Evolutionary conservation across 2,113 vertebrate species (phyloP).

Genomic region (Tetraodon nigroviridis): DNA sequence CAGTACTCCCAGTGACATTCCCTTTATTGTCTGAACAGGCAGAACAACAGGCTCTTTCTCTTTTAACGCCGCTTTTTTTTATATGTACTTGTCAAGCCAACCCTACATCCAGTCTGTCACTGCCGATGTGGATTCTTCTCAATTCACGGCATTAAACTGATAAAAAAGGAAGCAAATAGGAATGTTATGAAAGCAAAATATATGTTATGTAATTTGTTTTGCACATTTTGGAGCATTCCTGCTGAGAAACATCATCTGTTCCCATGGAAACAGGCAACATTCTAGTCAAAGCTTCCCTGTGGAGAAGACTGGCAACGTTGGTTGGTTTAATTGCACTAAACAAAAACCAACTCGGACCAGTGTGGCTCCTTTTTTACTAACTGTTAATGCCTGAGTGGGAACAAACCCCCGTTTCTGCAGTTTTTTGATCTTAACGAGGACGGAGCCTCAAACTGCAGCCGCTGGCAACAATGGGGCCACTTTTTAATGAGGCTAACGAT

Average conservation of each 20-base stretch:
- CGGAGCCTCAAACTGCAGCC: constrained; percentile 6
- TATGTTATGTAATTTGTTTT: constrained; percentile 3
- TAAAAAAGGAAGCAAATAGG: neutral
- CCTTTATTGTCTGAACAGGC: constrained; percentile 24
- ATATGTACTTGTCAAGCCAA: constrained; percentile 29
- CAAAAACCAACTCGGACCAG: neutral
- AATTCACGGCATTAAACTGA: neutral
- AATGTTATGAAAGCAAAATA: neutral
- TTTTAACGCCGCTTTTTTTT: constrained; percentile 8
- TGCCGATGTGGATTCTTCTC: too few species aligned
- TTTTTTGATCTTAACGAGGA: constrained; percentile 6
- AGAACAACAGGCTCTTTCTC: constrained; percentile 36
- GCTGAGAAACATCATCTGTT: constrained; percentile 24
- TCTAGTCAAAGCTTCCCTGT: neutral
- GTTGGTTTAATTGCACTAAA: neutral
- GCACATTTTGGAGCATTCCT: neutral
- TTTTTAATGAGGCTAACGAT: constrained; percentile 6
- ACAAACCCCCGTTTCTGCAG: constrained; percentile 5
- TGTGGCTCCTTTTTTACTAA: too few species aligned
- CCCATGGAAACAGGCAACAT: constrained; percentile 32
- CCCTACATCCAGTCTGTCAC: constrained; percentile 1
- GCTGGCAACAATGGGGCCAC: constrained; percentile 11
- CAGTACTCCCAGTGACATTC: constrained; percentile 22
- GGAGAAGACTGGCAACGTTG: neutral
- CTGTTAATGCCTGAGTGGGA: too few species aligned